Evolutionary conservation across 2,113 vertebrate genomes (phyloP).

Genomic region (Aplodontia rufa): DNA sequence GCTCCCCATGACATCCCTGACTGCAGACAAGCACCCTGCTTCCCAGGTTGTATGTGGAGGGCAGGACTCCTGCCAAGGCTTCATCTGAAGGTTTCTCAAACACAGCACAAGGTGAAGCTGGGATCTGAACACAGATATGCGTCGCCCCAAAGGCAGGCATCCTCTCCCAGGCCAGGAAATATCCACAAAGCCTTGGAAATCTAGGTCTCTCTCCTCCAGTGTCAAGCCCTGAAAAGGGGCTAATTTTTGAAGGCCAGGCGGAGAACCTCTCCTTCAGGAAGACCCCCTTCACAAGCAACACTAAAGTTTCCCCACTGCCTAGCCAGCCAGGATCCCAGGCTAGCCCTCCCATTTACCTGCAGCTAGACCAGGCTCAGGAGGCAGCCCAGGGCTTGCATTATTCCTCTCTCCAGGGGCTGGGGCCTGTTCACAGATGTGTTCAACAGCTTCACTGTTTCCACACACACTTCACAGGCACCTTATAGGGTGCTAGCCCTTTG

Average conservation of each 20-base stretch:
- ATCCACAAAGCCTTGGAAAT: neutral
- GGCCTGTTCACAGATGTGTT: neutral
- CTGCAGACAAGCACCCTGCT: neutral
- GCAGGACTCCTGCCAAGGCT: neutral
- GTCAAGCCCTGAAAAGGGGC: neutral
- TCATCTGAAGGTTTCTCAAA: neutral
- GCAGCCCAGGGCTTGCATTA: neutral
- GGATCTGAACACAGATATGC: neutral
- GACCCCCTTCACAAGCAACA: neutral
- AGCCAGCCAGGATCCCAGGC: neutral
- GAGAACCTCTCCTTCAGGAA: neutral
- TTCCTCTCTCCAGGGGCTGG: neutral
- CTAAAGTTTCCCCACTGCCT: neutral
- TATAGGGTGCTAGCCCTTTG: neutral
- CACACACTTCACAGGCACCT: neutral
- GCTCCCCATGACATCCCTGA: neutral
- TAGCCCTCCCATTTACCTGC: neutral
- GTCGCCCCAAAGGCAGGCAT: neutral
- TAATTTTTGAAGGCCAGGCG: neutral
- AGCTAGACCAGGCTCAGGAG: neutral
- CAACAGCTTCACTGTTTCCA: neutral
- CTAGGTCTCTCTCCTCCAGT: neutral
- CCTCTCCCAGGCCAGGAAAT: neutral
- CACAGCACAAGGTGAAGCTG: neutral
- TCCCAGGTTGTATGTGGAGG: neutral